These are phyloP conservation scores for Rhamnusium bicolor DNA, from an alignment of 2,888 invertebrate species.

Conservation along the genomic window DNA sequence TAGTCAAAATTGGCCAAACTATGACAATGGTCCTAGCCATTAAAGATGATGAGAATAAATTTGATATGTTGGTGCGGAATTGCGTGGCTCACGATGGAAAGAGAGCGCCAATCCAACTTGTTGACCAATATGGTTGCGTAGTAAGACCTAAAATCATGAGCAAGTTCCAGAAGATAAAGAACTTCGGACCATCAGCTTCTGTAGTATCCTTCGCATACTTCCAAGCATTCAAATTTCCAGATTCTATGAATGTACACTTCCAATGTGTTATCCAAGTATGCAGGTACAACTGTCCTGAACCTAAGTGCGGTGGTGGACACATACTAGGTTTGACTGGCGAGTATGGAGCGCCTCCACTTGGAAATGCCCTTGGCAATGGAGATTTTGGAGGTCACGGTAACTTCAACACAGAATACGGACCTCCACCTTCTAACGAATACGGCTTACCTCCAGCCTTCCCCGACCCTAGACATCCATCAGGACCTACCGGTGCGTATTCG, in stretches of 20 bases:
- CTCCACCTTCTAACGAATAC: conserved; percentile 80
- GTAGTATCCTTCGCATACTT: conserved; percentile 96
- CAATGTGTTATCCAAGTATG: conserved; percentile 97
- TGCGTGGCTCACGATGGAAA: conserved; percentile 97
- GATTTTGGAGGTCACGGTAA: conserved; percentile 70
- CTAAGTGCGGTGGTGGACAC: conserved; percentile 83
- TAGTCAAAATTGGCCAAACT: conserved; percentile 96
- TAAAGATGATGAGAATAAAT: conserved; percentile 96
- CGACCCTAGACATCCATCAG: conserved; percentile 90
- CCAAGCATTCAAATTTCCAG: conserved; percentile 97
- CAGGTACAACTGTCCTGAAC: conserved; percentile 93
- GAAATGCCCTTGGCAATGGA: conserved; percentile 65
- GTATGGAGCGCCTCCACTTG: conserved; percentile 77
- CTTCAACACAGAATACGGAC: conserved; percentile 78
- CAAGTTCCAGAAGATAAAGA: conserved; percentile 96
- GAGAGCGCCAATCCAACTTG: conserved; percentile 92
- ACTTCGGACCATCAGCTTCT: conserved; percentile 94
- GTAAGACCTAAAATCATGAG: conserved; percentile 96
- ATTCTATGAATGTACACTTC: conserved; percentile 98
- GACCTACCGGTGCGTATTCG: conserved; percentile 84
- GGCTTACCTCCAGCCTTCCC: conserved; percentile 87
- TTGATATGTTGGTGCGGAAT: conserved; percentile 95
- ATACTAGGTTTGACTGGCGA: conserved; percentile 76
- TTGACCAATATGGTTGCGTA: conserved; percentile 94
- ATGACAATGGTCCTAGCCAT: conserved; percentile 98